phyloP scores from a whole-genome alignment of 1,140 invertebrate species.

The Anagrus nilaparvatae region DNA sequence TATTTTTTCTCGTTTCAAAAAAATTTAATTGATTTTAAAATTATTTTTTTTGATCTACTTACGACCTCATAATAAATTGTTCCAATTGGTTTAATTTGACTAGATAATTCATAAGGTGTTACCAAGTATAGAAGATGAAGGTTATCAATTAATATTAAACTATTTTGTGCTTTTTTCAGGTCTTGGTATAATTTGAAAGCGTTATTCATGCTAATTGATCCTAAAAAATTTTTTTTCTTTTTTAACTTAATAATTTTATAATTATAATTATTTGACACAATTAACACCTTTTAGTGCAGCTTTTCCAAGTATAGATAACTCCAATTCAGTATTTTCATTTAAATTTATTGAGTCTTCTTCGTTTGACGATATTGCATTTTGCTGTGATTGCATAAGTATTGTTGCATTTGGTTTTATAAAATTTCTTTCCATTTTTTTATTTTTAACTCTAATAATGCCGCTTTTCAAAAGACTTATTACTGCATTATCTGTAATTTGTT shows the following conservation, averaged over 20 bases:
- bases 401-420: too few species aligned
- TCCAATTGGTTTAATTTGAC: conserved; percentile 46
- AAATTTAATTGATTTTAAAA: conserved; percentile 8
- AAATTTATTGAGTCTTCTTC: too few species aligned
- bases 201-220: conserved; percentile 56
- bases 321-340: conserved; percentile 41
- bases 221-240: too few species aligned
- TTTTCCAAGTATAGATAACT: conserved; percentile 60
- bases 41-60: conserved; percentile 23
- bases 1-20: neutral
- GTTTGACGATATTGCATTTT: too few species aligned
- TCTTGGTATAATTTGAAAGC: conserved; percentile 60
- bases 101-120: conserved; percentile 59
- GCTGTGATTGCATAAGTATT: too few species aligned
- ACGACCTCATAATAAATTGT: conserved; percentile 53
- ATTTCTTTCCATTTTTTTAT: too few species aligned
- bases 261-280: too few species aligned
- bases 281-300: conserved; percentile 81
- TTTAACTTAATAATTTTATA: too few species aligned
- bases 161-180: conserved; percentile 55
- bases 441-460: too few species aligned
- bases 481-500: conserved; percentile 47
- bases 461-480: conserved; percentile 49
- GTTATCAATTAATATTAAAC: conserved; percentile 58
- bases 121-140: conserved; percentile 72